Base-by-base conservation (phyloP, 2,797 vertebrate species). In the Loriculus beryllinus region DNA sequence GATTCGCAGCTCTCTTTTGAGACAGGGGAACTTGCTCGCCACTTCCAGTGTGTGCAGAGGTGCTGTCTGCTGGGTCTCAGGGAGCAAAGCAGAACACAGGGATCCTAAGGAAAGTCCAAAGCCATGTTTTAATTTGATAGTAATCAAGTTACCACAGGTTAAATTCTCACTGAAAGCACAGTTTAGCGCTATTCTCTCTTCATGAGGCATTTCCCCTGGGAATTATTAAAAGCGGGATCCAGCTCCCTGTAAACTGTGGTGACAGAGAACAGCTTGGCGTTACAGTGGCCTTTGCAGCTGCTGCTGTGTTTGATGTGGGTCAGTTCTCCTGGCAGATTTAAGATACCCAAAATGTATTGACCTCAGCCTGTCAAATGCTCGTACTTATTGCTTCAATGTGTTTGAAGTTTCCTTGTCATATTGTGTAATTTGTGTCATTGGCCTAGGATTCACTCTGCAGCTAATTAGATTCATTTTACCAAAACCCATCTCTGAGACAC, bases 141-240 rank as follows among this genome's bases (percentile, higher is more conserved):
- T 89, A 90, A 90, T 96, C 86, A 79, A 91, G 70, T 90, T 92
- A 64, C 51, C 65, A 86, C 82, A 90, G 81, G 92, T 92, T 90
- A 88, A 5, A 86, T 92, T 84, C 48, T 91, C 35, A 76, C 52
- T 88, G 82, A 68, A 74, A 79, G 95, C 77, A 28, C 62, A 45
- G 29, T 48, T 67, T 26, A 78, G 72, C 3, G 6, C 76, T 78
- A 0, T 76, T 31, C 52, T 91, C 12, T 70, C 70, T 82, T 88
- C 60, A 22, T 28, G 31, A 96, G 74, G 70, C 69, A 22, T 82
- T 91, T 96, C 77, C 70, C 49, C 60, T 23, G 25, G 82, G 86
- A 90, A 59, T 95, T 90, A 67, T 9, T n/a, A 78, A 63, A 52
- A 47, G 51, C 78, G 63, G 48, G 45, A 83, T 79, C 74, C 80